Conservation (phyloP, 2,888 invertebrate genomes). For the Dioctria linearis region DNA sequence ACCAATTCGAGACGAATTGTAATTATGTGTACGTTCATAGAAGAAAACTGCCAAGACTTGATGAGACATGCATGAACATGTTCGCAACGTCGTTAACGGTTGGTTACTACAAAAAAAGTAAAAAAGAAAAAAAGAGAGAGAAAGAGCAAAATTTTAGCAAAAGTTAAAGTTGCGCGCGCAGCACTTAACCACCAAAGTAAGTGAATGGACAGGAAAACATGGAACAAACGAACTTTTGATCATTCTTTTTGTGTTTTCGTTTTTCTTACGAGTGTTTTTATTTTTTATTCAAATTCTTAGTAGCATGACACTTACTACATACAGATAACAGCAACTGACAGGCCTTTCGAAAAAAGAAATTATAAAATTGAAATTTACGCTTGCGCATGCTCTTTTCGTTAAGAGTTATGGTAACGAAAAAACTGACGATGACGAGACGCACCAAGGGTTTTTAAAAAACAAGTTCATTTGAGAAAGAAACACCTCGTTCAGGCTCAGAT, state of each 20-base stretch:
- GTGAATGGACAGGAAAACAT: neutral
- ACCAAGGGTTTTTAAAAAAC: no score
- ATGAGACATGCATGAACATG: conserved; percentile 42
- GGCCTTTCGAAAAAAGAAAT: neutral
- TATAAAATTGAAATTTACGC: neutral
- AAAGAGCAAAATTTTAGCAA: neutral
- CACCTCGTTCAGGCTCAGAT: no score
- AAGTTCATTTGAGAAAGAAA: no score
- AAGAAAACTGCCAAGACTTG: neutral
- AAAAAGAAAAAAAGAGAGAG: neutral
- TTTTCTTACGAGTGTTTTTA: no score
- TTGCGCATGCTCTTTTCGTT: conserved; percentile 1
- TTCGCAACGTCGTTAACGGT: conserved; percentile 37
- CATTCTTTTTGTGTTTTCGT: neutral
- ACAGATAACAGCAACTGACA: neutral
- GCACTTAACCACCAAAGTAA: conserved; percentile 4
- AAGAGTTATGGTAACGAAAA: no score
- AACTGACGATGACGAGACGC: no score
- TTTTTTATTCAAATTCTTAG: neutral
- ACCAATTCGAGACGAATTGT: no score
- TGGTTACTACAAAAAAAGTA: neutral
- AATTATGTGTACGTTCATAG: neutral
- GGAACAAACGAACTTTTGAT: conserved; percentile 10
- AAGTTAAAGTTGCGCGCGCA: conserved; percentile 17
- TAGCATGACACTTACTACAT: neutral